Evolutionary conservation across 92 coral and sea anemone genomes (phyloP), one percentile per base, ranked within the genome.

Genomic region (Muricea muricata): DNA sequence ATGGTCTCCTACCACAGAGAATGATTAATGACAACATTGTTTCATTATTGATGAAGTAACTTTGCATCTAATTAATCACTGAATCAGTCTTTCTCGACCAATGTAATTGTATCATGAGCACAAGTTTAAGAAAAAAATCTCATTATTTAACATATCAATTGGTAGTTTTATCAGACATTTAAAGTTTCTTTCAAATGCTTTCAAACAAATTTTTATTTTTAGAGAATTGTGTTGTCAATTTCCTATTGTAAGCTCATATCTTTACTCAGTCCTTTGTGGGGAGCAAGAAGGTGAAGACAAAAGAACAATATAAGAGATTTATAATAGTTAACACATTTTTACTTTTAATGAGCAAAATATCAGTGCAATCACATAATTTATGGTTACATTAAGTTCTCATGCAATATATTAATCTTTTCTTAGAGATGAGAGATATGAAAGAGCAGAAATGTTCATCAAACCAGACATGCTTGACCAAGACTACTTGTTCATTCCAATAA

Each of bases 351-450:
- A 5, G 2, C 5, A 25, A 35, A 30, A 65, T 65, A 17, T 35
- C 63, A 55, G 63, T 24, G 4, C 2, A n/a, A 3, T 17, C 21
- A 2, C 21, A 2, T 25, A 30, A 17, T 4, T 52, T 52, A 3
- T 52, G 60, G 26, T 45, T 45, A 45, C 50, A 52, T 18, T 52
- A 52, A 17, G 23, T 52, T 37, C 9, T 4, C 26, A 52, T 20
- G 4, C 4, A 52, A 18, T 52, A 20, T 52, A 18, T 6, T 18
- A 52, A 52, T 52, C 29, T 31, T 30, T 65, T 30, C 45, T 26
- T 65, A 30, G 45, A 12, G n/a, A 4, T 30, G 73, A 65, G n/a
- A 65, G 73, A 65, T 11, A 65, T 65, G 45, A 65, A 35, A 65
- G 21, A 65, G 73, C 37, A 65, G 73, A 65, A 25, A 65, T 65